These are phyloP conservation scores for Drosophila recens DNA, from an alignment of 2,888 invertebrate genomes.

Conservation along the genomic window DNA sequence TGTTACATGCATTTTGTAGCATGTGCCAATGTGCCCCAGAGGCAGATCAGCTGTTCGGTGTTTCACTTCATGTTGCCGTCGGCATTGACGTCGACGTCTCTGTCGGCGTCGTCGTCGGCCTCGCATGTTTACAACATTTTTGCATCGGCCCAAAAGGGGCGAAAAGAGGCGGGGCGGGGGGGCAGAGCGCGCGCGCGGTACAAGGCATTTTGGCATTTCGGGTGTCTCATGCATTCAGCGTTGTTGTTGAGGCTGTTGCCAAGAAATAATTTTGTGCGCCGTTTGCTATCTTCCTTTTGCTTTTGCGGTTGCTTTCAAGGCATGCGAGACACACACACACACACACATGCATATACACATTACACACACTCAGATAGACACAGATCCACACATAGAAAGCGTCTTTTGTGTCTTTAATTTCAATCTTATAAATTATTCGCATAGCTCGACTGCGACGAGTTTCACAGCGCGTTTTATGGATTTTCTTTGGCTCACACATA, in stretches of 20 bases:
- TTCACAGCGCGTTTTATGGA: constrained; percentile 66
- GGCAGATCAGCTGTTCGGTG: constrained; percentile 63
- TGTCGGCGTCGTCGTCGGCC: constrained; percentile 38
- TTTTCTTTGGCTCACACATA: constrained; percentile 53
- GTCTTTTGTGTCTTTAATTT: constrained; percentile 61
- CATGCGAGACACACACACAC: constrained; percentile 22
- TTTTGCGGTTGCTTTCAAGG: constrained; percentile 30
- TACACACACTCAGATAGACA: background rate
- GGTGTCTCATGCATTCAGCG: constrained; percentile 23
- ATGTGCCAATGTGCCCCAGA: constrained; percentile 36
- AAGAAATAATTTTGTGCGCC: constrained; percentile 51
- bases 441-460: constrained; percentile 61
- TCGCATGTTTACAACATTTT: constrained; percentile 73
- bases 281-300: constrained; percentile 24
- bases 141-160: constrained; percentile 35
- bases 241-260: constrained; percentile 43
- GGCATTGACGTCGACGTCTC: constrained; percentile 3
- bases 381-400: constrained; percentile 9
- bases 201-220: constrained; percentile 46
- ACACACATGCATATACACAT: constrained; percentile 7
- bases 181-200: background rate
- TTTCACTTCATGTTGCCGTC: constrained; percentile 23
- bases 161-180: too few species aligned
- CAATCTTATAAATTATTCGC: constrained; percentile 68
- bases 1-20: constrained; percentile 29